Base-by-base conservation (phyloP, 1,140 invertebrate genomes). In the Trichogramma pretiosum region DNA sequence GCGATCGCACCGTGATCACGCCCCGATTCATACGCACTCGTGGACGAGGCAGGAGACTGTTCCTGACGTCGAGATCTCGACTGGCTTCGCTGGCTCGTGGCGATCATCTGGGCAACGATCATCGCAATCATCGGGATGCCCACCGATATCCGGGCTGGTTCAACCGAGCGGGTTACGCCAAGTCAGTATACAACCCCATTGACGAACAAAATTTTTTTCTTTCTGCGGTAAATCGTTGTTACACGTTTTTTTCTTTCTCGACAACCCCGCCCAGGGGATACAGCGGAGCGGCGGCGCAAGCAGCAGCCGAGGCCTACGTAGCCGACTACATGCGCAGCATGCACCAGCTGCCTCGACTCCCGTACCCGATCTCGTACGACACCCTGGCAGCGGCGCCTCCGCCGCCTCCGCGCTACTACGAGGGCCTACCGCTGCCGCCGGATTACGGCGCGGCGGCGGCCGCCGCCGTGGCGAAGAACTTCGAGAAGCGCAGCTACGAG, bases 401-500 rank as follows among this genome's bases (percentile, higher is more conserved):
- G 17, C 81, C 79, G 8, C 73, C 77, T 22, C 79, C 82, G 16
- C 74, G 85, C 34, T 87, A 89, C 60, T 89, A 89, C 58, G 85
- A 90, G 60, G 84, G 84, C 35, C 65, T 82, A 22, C 80, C 82
- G 17, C 59, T 81, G 34, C 71, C 79, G 26, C 78, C 78, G 10
- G 76, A 79, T 50, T 79, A 79, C 50, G 74, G 70, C 19, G 56
- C 64, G 4, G 64, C 73, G 32, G 70, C 75, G 36, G 35, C 78
- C 26, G 77, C 77, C 11, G 76, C 77, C 48, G 65, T 73, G 30
- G 70, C 75, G 36, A 73, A 75, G 40, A 73, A 77, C 17, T 69
- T 83, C 42, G 85, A 87, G 54, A 85, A 86, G 57, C 76, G 84
- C 22, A 85, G 82, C 22, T 92, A 92, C 68, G 88, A 93, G 62